Base-by-base conservation (phyloP, 92 coral and sea anemone genomes). In the Anthopleura xanthogrammica region DNA sequence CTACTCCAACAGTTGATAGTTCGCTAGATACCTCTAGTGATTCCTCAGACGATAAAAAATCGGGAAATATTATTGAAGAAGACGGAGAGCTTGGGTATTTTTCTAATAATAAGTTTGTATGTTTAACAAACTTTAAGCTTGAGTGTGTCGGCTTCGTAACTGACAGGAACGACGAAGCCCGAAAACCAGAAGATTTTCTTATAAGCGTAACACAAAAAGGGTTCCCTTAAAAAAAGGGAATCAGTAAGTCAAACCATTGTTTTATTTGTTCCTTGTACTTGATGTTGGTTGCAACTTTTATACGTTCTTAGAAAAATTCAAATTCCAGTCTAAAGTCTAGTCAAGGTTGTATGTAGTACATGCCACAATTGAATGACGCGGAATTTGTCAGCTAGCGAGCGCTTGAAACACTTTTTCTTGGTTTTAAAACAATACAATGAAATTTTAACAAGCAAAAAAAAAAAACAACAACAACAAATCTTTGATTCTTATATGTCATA, bases 61-160 rank as follows among this genome's bases (percentile, higher is more conserved):
- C 77, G 12, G 77, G 77, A 29, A 41, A 72, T 29, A 24, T 72
- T 4, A 72, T 72, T 13, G 77, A 72, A 41, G 77, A 72, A 72
- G 77, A 11, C 40, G 77, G 77, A 13, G 77, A 72, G 77, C 41
- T 72, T 12, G 23, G 77, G 4, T 72, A 72, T 41, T 72, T 7
- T 36, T 29, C 43, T 7, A 72, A 24, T 72, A 5, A 41, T 7
- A 72, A 72, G 50, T 72, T 72, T 23, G 77, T 72, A 13, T 20
- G 77, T 72, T 29, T 72, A 7, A 72, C 41, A 72, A 72, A 72
- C 77, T 72, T 7, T 16, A 72, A 11, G 50, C 41, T 72, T 23
- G 77, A 72, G 65, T 60, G 65, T 60, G 65, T 60, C 4, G 2
- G 20, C 12, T 60, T 60, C 1, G 3, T 60, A 14, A 29, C 36